Conservation (phyloP, 1,140 invertebrate species). For the Neodiprion lecontei region DNA sequence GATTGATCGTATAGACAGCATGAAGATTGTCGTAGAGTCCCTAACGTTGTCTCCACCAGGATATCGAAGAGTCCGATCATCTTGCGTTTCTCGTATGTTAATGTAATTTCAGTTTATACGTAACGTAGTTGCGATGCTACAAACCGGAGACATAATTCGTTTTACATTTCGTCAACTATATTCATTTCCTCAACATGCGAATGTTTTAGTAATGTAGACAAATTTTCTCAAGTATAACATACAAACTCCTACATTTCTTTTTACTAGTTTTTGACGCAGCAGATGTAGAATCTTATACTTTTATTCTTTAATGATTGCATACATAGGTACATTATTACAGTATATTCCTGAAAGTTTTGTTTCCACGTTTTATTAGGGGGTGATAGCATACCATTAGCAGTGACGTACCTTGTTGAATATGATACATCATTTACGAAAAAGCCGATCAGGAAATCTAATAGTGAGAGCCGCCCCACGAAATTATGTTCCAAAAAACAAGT, state of each 20-base stretch:
- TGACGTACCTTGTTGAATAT: slow-evolving; percentile 52
- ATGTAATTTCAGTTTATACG: slow-evolving; percentile 18
- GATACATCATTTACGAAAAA: slow-evolving; percentile 40
- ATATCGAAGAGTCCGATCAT: slow-evolving; percentile 52
- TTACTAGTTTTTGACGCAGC: too few relatives aligned
- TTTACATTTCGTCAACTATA: too few relatives aligned
- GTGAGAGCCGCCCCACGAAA: slow-evolving; percentile 41
- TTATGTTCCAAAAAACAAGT: slow-evolving; percentile 46
- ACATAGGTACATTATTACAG: not conserved
- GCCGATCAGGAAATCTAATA: slow-evolving; percentile 37
- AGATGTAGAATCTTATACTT: too few relatives aligned
- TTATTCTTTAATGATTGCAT: too few relatives aligned
- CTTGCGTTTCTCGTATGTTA: slow-evolving; percentile 43
- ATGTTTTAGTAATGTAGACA: too few relatives aligned
- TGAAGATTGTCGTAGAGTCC: slow-evolving; percentile 46
- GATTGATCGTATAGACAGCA: slow-evolving; percentile 42
- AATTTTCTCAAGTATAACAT: slow-evolving; percentile 3
- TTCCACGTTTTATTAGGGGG: slow-evolving; percentile 28
- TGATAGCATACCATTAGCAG: slow-evolving; percentile 36
- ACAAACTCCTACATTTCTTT: too few relatives aligned
- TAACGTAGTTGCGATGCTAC: not conserved
- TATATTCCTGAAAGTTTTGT: not conserved
- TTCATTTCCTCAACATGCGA: too few relatives aligned
- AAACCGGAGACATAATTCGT: too few relatives aligned
- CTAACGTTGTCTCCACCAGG: slow-evolving; percentile 47